These are phyloP conservation scores for Leptopilina boulardi DNA, from an alignment of 1,140 invertebrate species.

Conservation along the genomic window DNA sequence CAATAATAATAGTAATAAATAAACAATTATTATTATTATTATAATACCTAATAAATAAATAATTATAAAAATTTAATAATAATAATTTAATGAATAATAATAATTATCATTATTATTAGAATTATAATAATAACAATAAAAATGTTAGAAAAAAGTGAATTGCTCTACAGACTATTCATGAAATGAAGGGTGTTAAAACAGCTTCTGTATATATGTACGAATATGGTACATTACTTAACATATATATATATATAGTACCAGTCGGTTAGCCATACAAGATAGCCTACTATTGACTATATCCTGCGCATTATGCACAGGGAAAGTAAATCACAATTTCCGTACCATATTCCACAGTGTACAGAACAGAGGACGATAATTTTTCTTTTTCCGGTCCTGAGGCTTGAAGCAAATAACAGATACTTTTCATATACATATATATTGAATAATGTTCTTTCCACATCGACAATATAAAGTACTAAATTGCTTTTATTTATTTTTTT, in stretches of 20 bases:
- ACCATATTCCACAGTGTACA: conserved; percentile 10
- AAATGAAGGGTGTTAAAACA: conserved; percentile 3
- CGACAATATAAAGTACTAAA: no score
- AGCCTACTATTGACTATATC: conserved; percentile 26
- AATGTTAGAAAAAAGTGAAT: not conserved
- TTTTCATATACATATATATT: not conserved
- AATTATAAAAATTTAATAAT: not conserved
- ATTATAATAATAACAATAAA: not conserved
- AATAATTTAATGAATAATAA: not conserved
- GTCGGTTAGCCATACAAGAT: conserved; percentile 11
- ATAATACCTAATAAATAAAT: no score
- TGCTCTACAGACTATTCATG: not conserved
- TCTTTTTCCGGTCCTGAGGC: conserved; percentile 11
- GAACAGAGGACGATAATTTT: conserved; percentile 21
- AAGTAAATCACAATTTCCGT: conserved; percentile 33
- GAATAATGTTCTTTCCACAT: conserved; percentile 19
- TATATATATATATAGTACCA: not conserved
- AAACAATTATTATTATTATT: no score
- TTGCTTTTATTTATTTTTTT: not conserved
- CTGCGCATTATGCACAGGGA: conserved; percentile 25
- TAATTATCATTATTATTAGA: no score
- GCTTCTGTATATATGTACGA: not conserved
- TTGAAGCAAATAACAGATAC: conserved; percentile 9
- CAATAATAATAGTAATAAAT: no score
- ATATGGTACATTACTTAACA: not conserved